Conservation (phyloP, 2,797 vertebrate species). For the Tiaroga cobitis region DNA sequence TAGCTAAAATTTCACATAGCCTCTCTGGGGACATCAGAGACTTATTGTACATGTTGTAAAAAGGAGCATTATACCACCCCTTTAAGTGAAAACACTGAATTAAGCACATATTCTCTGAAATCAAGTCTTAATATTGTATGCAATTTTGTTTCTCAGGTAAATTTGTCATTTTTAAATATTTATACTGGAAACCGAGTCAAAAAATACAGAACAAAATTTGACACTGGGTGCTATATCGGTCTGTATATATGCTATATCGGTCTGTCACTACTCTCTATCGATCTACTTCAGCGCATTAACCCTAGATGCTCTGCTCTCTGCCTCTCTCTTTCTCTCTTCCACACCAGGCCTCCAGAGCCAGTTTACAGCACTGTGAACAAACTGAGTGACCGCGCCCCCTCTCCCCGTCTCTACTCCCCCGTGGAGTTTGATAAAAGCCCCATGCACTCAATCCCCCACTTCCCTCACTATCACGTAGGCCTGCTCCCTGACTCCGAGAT, state of each 20-base stretch:
- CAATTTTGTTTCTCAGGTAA: neutral
- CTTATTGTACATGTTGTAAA: no score
- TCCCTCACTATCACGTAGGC: conserved; percentile 94
- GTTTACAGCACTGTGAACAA: conserved; percentile 99
- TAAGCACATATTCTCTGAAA: neutral
- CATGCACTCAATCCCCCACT: conserved; percentile 88
- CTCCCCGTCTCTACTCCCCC: conserved; percentile 94
- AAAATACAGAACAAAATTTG: neutral
- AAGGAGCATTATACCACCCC: no score
- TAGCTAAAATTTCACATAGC: no score
- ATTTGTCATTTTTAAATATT: neutral
- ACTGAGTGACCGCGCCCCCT: conserved; percentile 94
- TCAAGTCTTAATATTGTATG: neutral
- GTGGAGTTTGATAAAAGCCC: conserved; percentile 96
- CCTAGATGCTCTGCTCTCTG: conserved; percentile 69
- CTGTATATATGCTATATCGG: no score
- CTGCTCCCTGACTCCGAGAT: conserved; percentile 94
- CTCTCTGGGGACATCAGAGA: no score
- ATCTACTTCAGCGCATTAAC: conserved; percentile 64
- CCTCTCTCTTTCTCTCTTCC: conserved; percentile 78
- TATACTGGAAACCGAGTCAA: neutral
- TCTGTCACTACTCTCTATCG: conserved; percentile 32
- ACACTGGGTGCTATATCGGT: neutral
- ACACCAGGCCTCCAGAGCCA: conserved; percentile 92
- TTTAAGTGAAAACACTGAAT: neutral